phyloP scores from a whole-genome alignment of 2,888 invertebrate species.

The Ophion ventricosus region DNA sequence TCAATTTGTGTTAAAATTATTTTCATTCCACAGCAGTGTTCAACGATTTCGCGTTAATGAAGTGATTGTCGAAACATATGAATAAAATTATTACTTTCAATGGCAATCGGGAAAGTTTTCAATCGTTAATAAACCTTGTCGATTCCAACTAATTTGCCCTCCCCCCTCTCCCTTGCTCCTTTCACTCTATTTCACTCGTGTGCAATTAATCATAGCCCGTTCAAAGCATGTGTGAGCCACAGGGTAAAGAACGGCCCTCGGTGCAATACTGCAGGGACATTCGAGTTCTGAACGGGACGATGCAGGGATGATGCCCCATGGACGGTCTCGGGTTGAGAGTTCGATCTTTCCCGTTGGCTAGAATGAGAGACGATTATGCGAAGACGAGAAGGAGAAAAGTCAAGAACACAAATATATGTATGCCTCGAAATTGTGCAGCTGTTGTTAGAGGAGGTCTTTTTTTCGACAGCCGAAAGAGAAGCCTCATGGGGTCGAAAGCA shows the following conservation, averaged over 20 bases:
- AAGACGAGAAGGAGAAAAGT: conserved; percentile 33
- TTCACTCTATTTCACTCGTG: conserved; percentile 13
- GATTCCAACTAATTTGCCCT: not conserved
- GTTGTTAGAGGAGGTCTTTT: conserved; percentile 64
- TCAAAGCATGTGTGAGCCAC: conserved; percentile 58
- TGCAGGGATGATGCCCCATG: conserved; percentile 64
- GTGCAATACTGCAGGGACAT: conserved; percentile 26
- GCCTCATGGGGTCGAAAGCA: conserved; percentile 57
- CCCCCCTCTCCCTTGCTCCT: not conserved
- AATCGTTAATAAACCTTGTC: conserved; percentile 23
- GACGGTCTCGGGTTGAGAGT: conserved; percentile 49
- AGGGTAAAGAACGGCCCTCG: conserved; percentile 26
- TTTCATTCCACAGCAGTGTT: too few species aligned
- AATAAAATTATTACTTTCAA: too few species aligned
- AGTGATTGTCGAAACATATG: too few species aligned
- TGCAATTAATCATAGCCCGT: conserved; percentile 58
- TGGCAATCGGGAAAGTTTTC: not conserved
- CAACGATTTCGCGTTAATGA: too few species aligned
- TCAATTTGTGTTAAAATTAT: too few species aligned
- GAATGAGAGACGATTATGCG: conserved; percentile 36
- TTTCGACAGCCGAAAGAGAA: conserved; percentile 27
- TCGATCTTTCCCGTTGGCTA: conserved; percentile 37
- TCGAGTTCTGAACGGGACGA: conserved; percentile 40
- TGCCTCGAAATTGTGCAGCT: conserved; percentile 53
- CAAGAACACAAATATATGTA: conserved; percentile 21